Base-by-base conservation (phyloP, 2,888 invertebrate species). In the Drosophila stalkeri region DNA sequence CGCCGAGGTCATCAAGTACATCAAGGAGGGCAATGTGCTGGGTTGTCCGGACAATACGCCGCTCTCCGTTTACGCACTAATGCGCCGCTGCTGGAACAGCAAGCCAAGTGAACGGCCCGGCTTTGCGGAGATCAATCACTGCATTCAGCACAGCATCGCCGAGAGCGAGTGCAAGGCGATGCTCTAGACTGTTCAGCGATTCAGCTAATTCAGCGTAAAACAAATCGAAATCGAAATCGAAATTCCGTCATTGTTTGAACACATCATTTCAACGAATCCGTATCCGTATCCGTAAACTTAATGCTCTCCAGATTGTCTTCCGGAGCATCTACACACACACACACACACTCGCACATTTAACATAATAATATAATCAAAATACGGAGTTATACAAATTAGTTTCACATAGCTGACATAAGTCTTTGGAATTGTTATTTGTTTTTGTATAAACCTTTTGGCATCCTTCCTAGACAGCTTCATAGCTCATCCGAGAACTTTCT, bases 1-100 rank as follows among this genome's bases (percentile, higher is more conserved):
- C 91, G 98, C 98, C 92, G 98, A 99, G 94, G 99, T 99, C 39
- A 97, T 98, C 16, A 97, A 97, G 91, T 98, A 97, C 93, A 95
- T 99, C 64, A 98, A 98, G 93, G 98, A 98, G 82, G 98, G 98
- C 14, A 97, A 98, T 93, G 96, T 98, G 51, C 95, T 99, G 57
- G 96, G 96, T 55, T 97, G 97, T 91, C 99, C 99, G 2, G 98
- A 98, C 79, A 97, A 97, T 91, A 98, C 98, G 49, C 98, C 98
- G 0, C 94, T 96, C 37, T 95, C 96, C 77, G 95, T 98, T 39
- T 99, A 98, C 93, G 97, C 98, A 72, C 94, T 99, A 51, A 99
- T 99, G 98, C 96, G 96, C 91, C 95, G 96, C 82, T 99, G 99
- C 93, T 99, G 99, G 98, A 96, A 96, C 90, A 95, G 96, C 84